Evolutionary conservation across 2,888 invertebrate genomes (phyloP).

Genomic region (Leptogaster cylindrica): DNA sequence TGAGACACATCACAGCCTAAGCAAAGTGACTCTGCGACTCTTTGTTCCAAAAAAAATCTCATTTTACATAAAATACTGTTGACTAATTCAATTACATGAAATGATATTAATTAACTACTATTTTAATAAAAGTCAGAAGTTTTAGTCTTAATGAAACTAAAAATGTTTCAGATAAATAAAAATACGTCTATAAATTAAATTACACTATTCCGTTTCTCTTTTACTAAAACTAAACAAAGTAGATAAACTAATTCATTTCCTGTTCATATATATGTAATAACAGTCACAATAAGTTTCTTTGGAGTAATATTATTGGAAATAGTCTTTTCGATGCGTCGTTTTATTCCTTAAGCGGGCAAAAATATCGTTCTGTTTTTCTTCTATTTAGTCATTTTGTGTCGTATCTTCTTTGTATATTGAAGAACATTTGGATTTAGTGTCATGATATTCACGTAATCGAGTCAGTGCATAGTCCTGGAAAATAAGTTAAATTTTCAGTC

Average conservation of each 20-base stretch:
- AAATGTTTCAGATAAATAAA: not conserved
- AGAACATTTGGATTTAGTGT: slow-evolving; percentile 2
- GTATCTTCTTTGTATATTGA: not conserved
- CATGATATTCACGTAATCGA: slow-evolving; percentile 56
- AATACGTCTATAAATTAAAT: not conserved
- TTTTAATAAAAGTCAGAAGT: not conserved
- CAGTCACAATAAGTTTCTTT: not conserved
- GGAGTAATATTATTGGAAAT: slow-evolving; percentile 4
- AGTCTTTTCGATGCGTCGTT: slow-evolving; percentile 4
- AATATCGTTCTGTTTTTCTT: slow-evolving; percentile 2
- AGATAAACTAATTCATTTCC: not conserved
- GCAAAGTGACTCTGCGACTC: slow-evolving; percentile 22
- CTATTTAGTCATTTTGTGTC: slow-evolving; percentile 5
- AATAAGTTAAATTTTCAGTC: no score
- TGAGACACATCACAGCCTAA: slow-evolving; percentile 37
- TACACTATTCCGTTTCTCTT: no score
- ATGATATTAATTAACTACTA: not conserved
- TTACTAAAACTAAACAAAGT: no score
- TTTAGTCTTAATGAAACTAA: not conserved
- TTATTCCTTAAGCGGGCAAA: slow-evolving; percentile 10
- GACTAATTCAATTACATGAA: slow-evolving; percentile 5
- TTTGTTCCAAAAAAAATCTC: not conserved
- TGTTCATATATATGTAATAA: not conserved
- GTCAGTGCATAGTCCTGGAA: slow-evolving; percentile 57
- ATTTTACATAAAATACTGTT: slow-evolving; percentile 19